Evolutionary conservation across 1,140 invertebrate species (phyloP).

Genomic region (Bombus haemorrhoidalis): DNA sequence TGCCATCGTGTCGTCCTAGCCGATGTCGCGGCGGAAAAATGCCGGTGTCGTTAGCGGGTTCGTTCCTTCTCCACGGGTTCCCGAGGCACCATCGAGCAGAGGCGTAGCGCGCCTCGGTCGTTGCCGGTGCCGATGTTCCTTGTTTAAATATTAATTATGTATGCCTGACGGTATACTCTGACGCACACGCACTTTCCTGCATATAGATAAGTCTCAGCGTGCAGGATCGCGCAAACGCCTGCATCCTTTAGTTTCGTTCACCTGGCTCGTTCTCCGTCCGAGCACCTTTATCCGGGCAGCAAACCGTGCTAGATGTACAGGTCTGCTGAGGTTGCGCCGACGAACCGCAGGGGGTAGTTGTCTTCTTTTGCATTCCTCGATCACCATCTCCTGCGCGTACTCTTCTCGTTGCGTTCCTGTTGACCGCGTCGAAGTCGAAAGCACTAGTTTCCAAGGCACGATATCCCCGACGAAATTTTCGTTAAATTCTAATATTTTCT

Average conservation of each 20-base stretch:
- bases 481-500: not conserved
- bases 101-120: not conserved
- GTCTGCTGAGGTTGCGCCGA: constrained; percentile 45
- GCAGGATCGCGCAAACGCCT: constrained; percentile 44
- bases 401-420: not conserved
- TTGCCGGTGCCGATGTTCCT: constrained; percentile 59
- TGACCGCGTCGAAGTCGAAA: not conserved
- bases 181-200: constrained; percentile 73
- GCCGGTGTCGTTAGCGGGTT: not conserved
- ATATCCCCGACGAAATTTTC: not conserved
- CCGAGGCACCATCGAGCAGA: not conserved
- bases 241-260: constrained; percentile 16
- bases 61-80: not conserved
- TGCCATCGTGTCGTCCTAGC: not conserved
- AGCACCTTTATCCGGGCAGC: constrained; percentile 8
- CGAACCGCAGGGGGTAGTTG: constrained; percentile 44
- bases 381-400: not conserved
- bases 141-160: constrained; percentile 81
- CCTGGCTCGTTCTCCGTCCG: not conserved
- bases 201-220: constrained; percentile 59
- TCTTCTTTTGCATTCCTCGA: constrained; percentile 21
- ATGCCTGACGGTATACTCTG: constrained; percentile 73
- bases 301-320: constrained; percentile 29
- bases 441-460: not conserved
- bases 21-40: not conserved